Evolutionary conservation across 2,113 vertebrate species (phyloP), one percentile per base, ranked within the genome.

Genomic region (Megaleporinus macrocephalus): DNA sequence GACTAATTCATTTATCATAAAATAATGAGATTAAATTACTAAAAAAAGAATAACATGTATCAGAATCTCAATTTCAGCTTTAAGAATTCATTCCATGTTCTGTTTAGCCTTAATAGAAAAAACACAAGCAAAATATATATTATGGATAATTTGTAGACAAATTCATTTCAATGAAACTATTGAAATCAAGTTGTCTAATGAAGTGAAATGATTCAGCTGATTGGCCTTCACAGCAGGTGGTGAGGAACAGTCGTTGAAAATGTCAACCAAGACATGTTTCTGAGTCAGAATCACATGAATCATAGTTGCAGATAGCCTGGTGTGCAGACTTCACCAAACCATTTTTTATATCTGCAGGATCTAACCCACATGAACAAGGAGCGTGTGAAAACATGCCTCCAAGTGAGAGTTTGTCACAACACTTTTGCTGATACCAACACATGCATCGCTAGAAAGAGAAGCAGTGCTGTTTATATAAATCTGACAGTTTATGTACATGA

Each of bases 271-370:
- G 7, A 59, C 57, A n/a, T n/a, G 22, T 24, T 12, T 49, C 47
- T 59, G 57, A 59, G 57, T 61, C 57, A 61, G n/a, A 57, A 26
- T 61, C 57, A 13, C 57, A 61, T 61, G 57, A 61, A 26, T 61
- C 57, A 61, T 13, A 26, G n/a, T 61, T 61, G 57, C 57, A 5
- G n/a, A 26, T 26, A 61, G 57, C 10, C n/a, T 61, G 57, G 57
- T 61, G 57, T 61, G 22, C 22, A 24, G 10, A n/a, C n/a, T 26
- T 61, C n/a, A 61, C 6, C 18, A 6, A 1, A 57, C 15, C 41
- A 15, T 9, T 61, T 61, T 11, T 61, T 0, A 61, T 10, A 61
- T 61, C 57, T 61, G 57, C 22, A 61, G 24, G 3, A 57, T 57
- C 53, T 20, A 20, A 26, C 57, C 22, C 10, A 61, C 18, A n/a